Evolutionary conservation across 2,113 vertebrate genomes (phyloP), one percentile per base, ranked within the genome.

Genomic region (Myiopsitta monachus): DNA sequence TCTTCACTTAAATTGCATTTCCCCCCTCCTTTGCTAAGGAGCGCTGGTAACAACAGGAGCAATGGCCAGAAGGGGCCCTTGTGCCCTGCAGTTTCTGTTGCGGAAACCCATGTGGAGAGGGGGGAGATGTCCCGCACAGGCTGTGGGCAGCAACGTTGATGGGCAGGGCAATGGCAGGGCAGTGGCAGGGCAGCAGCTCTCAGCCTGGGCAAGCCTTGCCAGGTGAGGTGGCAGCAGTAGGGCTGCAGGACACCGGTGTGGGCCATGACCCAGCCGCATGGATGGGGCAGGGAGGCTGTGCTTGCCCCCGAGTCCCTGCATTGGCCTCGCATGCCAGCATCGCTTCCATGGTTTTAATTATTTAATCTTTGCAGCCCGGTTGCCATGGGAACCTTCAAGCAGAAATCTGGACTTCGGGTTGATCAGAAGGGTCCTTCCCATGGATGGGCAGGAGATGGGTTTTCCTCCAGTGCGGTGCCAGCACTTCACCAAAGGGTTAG

Each of bases 321-420:
- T 77, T 78, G 0, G 0, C 75, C 52, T 95, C 1, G 1, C 52
- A 72, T 3, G 3, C 38, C 7, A 0, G 57, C 63, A 43, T 49
- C 23, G 1, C 82, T 95, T 93, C 90, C 59, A 47, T 83, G 78
- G 94, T 92, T 94, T 95, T 33, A 74, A 95, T 94, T 95, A 95
- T 94, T 93, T 92, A 93, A 91, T 87, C 72, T 81, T 51, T 51
- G n/a, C 88, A 90, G 92, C 14, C 41, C 2, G 1, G 92, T 96
- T 96, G 85, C 90, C 68, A 90, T 96, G 90, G 92, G 51, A 97
- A 95, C 92, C 51, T 54, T 76, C 67, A 52, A 9, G 21, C 47
- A 81, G 79, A 92, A 90, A 83, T 93, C 79, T 91, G 85, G 82
- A 93, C 85, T 95, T 91, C 3, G 51, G 93, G 63, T 92, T 95